These are phyloP conservation scores for Paedocypris sp. DNA, from an alignment of 2,113 vertebrate species.

Conservation along the genomic window DNA sequence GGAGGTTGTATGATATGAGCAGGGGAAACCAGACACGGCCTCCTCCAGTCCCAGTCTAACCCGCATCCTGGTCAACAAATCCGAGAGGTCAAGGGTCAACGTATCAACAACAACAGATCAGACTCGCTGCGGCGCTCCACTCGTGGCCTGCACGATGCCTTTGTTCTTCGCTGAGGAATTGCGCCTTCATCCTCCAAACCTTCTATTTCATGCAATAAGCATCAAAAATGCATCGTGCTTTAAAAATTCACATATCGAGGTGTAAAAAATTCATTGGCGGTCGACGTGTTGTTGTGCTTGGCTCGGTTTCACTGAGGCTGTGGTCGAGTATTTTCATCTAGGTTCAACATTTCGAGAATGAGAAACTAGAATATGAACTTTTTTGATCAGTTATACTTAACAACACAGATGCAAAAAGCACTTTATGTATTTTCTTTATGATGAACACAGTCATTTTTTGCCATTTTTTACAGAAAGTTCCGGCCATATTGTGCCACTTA, in stretches of 20 bases:
- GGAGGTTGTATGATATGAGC: conserved; percentile 40
- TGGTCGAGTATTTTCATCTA: too few species aligned
- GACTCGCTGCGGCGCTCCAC: not conserved
- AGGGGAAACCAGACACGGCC: conserved; percentile 44
- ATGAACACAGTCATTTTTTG: too few species aligned
- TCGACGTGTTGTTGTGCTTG: not conserved
- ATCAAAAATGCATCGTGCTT: conserved; percentile 22
- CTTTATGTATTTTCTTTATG: too few species aligned
- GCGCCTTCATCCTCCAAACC: not conserved
- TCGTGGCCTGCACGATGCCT: not conserved
- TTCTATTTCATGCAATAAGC: not conserved
- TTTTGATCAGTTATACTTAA: too few species aligned
- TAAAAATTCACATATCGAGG: conserved; percentile 28
- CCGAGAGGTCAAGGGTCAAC: conserved; percentile 10
- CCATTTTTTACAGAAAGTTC: too few species aligned
- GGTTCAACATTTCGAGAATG: too few species aligned
- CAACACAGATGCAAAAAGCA: too few species aligned
- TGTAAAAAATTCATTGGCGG: conserved; percentile 38
- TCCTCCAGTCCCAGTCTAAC: conserved; percentile 26
- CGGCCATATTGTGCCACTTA: too few species aligned
- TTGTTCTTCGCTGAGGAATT: not conserved
- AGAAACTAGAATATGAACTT: too few species aligned
- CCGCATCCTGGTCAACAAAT: conserved; percentile 7
- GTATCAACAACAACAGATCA: conserved; percentile 18
- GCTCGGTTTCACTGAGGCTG: not conserved